Percentiles rank a stretch among this genome's conserved stretches.
phyloP scores from a whole-genome alignment of 1,140 invertebrate species.

The Thaumatotibia leucotreta region DNA sequence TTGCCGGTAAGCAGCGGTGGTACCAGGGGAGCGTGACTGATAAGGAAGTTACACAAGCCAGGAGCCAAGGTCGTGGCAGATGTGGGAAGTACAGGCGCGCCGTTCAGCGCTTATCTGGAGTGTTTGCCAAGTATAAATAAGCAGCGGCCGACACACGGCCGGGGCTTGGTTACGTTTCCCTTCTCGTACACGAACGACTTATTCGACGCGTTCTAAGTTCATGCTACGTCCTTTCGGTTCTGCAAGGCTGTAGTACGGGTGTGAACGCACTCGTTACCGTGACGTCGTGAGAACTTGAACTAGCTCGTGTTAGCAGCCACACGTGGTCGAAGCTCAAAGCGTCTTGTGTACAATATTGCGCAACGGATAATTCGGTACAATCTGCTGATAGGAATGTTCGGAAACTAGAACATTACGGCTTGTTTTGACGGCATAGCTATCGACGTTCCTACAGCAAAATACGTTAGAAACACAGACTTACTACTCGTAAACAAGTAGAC shows the following conservation, averaged over 20 bases:
- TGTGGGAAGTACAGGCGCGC: conserved; percentile 67
- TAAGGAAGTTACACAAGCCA: conserved; percentile 64
- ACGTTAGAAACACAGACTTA: background rate
- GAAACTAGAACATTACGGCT: conserved; percentile 2
- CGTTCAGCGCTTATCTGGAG: conserved; percentile 65
- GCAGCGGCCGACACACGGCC: conserved; percentile 39
- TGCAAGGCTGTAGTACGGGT: conserved; percentile 31
- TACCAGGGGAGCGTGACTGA: conserved; percentile 61
- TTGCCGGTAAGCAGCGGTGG: conserved; percentile 44
- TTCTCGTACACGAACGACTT: background rate
- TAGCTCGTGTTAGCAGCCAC: conserved; percentile 47
- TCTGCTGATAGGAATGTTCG: conserved; percentile 10
- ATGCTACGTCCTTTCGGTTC: background rate
- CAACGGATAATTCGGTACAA: conserved; percentile 15
- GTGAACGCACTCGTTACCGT: conserved; percentile 52
- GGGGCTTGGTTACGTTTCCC: conserved; percentile 30
- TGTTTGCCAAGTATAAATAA: conserved; percentile 65
- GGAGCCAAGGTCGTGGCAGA: conserved; percentile 69
- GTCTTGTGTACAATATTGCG: conserved; percentile 32
- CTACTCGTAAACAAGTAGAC: background rate
- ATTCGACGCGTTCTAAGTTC: background rate
- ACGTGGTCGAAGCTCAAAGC: conserved; percentile 38
- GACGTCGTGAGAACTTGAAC: conserved; percentile 54
- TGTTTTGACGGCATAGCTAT: background rate
- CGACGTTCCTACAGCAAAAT: background rate